Conservation (phyloP, 1,140 invertebrate species). For the Asbolus verrucosus region DNA sequence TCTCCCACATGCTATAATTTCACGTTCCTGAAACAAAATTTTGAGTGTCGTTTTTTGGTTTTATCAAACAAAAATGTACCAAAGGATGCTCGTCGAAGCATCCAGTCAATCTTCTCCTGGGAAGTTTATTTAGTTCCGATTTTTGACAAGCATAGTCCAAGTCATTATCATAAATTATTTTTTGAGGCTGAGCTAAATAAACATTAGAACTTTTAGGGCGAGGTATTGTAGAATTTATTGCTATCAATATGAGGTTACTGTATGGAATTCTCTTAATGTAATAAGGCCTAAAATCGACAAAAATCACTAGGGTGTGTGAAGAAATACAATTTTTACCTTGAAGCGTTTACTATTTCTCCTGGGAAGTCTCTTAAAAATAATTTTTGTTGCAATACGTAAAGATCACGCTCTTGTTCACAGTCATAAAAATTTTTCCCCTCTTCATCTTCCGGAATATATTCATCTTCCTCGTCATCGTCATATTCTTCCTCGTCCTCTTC, state of each 20-base stretch:
- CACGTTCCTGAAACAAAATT: constrained; percentile 65
- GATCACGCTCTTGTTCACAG: constrained; percentile 75
- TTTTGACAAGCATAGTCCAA: constrained; percentile 78
- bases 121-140: constrained; percentile 75
- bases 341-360: constrained; percentile 58
- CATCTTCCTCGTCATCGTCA: constrained; percentile 64
- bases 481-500: constrained; percentile 65
- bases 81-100: constrained; percentile 81
- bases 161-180: constrained; percentile 64
- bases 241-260: constrained; percentile 85
- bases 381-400: constrained; percentile 77
- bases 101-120: constrained; percentile 74
- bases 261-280: constrained; percentile 78
- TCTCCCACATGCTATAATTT: constrained; percentile 69
- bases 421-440: too few relatives aligned
- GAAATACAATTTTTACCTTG: too few relatives aligned
- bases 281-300: constrained; percentile 74
- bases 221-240: constrained; percentile 70
- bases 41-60: constrained; percentile 12
- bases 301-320: too few relatives aligned
- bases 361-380: constrained; percentile 67
- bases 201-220: constrained; percentile 3
- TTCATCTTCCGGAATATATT: too few relatives aligned
- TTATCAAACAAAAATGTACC: constrained; percentile 65
- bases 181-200: constrained; percentile 64